Evolutionary conservation across 2,113 vertebrate genomes (phyloP), one percentile per base, ranked within the genome.

Genomic region (Myxocyprinus asiaticus): DNA sequence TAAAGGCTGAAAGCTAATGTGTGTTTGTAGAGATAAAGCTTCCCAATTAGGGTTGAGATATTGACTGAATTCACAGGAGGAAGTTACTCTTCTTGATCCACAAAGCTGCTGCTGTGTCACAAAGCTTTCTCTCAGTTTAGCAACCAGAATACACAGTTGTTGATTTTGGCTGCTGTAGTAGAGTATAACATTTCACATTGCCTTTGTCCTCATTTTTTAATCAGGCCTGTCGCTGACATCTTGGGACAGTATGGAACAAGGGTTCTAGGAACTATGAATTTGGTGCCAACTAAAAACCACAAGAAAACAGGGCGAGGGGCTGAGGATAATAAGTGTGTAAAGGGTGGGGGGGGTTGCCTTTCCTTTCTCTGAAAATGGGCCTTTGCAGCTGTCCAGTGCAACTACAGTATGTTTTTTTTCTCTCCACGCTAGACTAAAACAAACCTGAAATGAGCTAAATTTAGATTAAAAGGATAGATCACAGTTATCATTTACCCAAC

Each of bases 121-220:
- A 70, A 22, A 45, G 51, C 50, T 55, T 10, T 64, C 48, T 51
- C 53, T 17, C 59, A 33, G 22, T 33, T 33, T 10, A 4, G 33
- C 58, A 64, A 55, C 77, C 33, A 45, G 82, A 87, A 72, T 11
- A n/a, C 50, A 80, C 79, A 64, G 61, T 91, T 90, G 90, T 91
- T 90, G 87, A 81, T 86, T 90, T 88, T 90, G 89, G 90, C 89
- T 76, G 64, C 75, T 71, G n/a, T 77, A 65, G 81, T 79, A 76
- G 61, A 83, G 83, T 82, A 56, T 48, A 86, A 85, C 76, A 85
- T 77, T 90, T 90, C 76, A 84, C 86, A 81, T 77, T 51, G 75
- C 82, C 83, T 88, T 82, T 83, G 82, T 82, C 82, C 83, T 81
- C 67, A 67, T 80, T 76, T 83, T 33, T 64, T 64, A 68, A 79